These are phyloP conservation scores for Cygnus olor DNA, from an alignment of 2,797 vertebrate species.

Conservation along the genomic window DNA sequence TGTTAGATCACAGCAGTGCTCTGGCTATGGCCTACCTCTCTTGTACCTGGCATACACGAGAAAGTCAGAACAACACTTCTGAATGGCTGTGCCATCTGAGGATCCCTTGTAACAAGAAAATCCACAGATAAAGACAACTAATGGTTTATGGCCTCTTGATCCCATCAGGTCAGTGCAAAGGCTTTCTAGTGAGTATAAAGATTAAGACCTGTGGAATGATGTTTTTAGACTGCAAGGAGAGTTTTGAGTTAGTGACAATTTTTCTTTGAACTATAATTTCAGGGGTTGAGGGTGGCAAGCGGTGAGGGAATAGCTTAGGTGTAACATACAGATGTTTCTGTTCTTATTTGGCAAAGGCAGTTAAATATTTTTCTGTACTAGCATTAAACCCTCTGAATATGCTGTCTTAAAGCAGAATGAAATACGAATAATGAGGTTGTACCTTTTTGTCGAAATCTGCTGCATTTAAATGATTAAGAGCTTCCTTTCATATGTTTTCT, in stretches of 20 bases:
- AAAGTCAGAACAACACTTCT: background rate
- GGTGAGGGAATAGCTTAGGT: background rate
- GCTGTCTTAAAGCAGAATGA: background rate
- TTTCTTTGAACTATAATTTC: background rate
- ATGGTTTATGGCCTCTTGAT: background rate
- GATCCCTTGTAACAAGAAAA: background rate
- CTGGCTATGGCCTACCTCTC: accelerated
- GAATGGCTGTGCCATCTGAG: background rate
- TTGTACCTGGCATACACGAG: background rate
- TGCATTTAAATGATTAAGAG: conserved; percentile 31
- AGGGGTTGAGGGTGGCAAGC: background rate
- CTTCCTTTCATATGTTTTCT: conserved; percentile 10
- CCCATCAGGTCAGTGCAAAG: background rate
- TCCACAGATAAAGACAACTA: background rate
- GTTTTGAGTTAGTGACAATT: background rate
- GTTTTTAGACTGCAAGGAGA: conserved; percentile 16
- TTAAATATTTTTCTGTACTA: conserved; percentile 24
- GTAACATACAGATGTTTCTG: background rate
- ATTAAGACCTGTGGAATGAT: background rate
- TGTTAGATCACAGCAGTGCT: background rate
- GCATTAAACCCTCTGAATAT: background rate
- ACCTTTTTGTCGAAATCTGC: conserved; percentile 23
- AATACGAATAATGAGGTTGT: background rate
- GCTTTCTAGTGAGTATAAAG: background rate
- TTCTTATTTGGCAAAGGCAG: background rate